These are phyloP conservation scores for Nymphalis urticae DNA, from an alignment of 2,888 invertebrate species.

Conservation along the genomic window DNA sequence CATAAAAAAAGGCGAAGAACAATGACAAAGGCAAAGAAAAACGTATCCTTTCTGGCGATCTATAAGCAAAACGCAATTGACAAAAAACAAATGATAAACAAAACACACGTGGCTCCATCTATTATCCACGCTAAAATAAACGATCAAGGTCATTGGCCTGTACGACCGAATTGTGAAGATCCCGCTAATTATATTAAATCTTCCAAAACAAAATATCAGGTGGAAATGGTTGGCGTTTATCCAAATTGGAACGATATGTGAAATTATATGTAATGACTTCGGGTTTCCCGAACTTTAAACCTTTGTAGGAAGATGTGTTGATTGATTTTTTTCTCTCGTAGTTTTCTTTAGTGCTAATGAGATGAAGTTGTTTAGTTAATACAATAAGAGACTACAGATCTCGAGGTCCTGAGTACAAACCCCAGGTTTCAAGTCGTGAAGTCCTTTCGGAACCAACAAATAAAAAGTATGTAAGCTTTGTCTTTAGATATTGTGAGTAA, in stretches of 20 bases:
- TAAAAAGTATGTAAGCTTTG: too few species aligned
- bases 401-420: too few species aligned
- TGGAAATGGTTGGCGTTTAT: constrained; percentile 16
- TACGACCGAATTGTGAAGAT: constrained; percentile 7
- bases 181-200: background rate
- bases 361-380: background rate
- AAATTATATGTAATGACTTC: constrained; percentile 11
- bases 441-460: too few species aligned
- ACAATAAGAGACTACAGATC: too few species aligned
- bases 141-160: constrained; percentile 23
- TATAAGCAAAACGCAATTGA: constrained; percentile 10
- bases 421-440: too few species aligned
- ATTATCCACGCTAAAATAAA: constrained; percentile 15
- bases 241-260: constrained; percentile 18
- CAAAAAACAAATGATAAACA: constrained; percentile 18
- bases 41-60: background rate
- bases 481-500: too few species aligned
- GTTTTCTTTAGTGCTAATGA: too few species aligned
- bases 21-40: background rate
- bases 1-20: too few species aligned
- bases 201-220: background rate
- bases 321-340: background rate
- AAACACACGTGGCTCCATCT: constrained; percentile 19
- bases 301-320: constrained; percentile 21
- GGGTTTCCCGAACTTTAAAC: constrained; percentile 22